A percentile compares a stretch with the other conserved stretches of the same genome.
These are phyloP conservation scores for Dusona sp. DNA, from an alignment of 2,888 invertebrate species.

Conservation along the genomic window DNA sequence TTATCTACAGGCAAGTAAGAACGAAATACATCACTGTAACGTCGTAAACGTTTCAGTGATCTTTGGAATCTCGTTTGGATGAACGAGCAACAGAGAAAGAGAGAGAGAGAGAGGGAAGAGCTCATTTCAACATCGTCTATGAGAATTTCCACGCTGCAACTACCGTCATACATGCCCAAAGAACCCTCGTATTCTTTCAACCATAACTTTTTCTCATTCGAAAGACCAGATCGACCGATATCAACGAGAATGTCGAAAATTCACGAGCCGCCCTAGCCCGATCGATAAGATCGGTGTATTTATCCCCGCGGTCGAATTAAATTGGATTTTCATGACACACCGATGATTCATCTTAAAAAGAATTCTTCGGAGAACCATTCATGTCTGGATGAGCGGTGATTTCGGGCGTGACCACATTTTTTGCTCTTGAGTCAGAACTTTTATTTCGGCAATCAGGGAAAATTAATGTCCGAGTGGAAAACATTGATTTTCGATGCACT, in stretches of 20 bases:
- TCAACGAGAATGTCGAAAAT: slow-evolving; percentile 35
- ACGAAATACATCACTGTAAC: slow-evolving; percentile 45
- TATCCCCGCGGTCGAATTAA: not conserved
- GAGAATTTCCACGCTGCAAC: slow-evolving; percentile 32
- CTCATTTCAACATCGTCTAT: slow-evolving; percentile 26
- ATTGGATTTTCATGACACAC: slow-evolving; percentile 20
- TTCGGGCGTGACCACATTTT: not conserved
- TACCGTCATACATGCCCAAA: slow-evolving; percentile 23
- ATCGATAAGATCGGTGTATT: slow-evolving; percentile 25
- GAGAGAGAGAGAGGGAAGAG: slow-evolving; percentile 10
- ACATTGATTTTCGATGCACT: not conserved
- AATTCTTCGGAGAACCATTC: not conserved
- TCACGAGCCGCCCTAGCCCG: not conserved
- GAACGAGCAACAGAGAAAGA: slow-evolving; percentile 7
- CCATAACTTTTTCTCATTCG: slow-evolving; percentile 54
- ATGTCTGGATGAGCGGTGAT: not conserved
- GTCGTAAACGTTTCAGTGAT: slow-evolving; percentile 65
- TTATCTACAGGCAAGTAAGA: slow-evolving; percentile 38
- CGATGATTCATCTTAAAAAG: slow-evolving; percentile 38
- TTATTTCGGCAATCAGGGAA: not conserved
- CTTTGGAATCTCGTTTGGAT: slow-evolving; percentile 68
- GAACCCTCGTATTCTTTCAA: slow-evolving; percentile 29
- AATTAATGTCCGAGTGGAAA: not conserved
- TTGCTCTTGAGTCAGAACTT: not conserved
- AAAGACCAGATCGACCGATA: slow-evolving; percentile 31